A percentile compares a stretch with the other conserved stretches of the same genome.
These are phyloP conservation scores for Lochmaea capreae DNA, from an alignment of 2,888 invertebrate genomes.

Conservation along the genomic window DNA sequence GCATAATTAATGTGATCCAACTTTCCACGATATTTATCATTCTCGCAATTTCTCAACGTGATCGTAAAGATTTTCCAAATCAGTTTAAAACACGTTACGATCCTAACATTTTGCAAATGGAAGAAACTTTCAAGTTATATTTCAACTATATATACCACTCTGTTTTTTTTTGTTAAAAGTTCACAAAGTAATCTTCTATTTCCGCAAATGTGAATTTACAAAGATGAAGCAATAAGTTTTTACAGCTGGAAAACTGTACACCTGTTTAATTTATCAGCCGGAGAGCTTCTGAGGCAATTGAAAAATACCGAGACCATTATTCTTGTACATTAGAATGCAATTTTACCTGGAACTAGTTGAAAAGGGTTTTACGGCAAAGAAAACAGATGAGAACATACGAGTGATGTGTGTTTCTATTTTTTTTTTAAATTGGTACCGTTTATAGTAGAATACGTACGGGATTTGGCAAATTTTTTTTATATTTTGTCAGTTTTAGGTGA, in stretches of 20 bases:
- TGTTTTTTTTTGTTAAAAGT: conserved; percentile 39
- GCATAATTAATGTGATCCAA: background rate
- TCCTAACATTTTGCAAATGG: conserved; percentile 3
- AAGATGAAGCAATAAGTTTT: conserved; percentile 37
- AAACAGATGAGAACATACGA: no score
- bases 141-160: conserved; percentile 32
- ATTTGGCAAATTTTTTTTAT: no score
- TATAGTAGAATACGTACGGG: no score
- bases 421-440: no score
- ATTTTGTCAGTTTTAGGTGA: no score
- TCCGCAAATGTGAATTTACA: conserved; percentile 39
- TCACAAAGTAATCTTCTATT: conserved; percentile 42
- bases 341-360: background rate
- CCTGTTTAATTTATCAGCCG: conserved; percentile 47
- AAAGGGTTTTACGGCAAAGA: no score
- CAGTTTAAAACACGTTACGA: conserved; percentile 3
- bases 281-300: conserved; percentile 24
- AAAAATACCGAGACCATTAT: conserved; percentile 14
- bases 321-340: conserved; percentile 1
- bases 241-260: conserved; percentile 40
- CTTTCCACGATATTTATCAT: conserved; percentile 39
- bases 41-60: conserved; percentile 6
- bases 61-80: conserved; percentile 27
- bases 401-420: no score
- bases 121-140: conserved; percentile 38